Evolutionary conservation across 2,113 vertebrate genomes (phyloP).

Genomic region (Galemys pyrenaicus): DNA sequence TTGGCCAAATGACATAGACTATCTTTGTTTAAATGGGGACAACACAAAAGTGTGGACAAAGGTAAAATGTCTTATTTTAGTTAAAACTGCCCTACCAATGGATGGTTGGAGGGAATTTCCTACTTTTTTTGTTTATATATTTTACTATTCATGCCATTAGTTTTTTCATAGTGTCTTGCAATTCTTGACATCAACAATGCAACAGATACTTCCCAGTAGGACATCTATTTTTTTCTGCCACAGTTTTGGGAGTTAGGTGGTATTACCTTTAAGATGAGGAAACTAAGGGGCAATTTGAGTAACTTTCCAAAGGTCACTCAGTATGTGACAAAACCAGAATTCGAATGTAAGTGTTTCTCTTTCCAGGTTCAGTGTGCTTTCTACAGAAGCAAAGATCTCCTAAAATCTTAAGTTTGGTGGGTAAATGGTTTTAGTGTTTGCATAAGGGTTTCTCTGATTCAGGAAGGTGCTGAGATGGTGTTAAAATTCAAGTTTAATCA

Average conservation of each 20-base stretch:
- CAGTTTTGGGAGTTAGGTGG: not conserved
- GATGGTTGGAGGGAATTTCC: not conserved
- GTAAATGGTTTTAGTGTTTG: slow-evolving; percentile 57
- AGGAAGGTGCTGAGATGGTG: slow-evolving; percentile 64
- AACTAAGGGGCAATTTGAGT: not conserved
- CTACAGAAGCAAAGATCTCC: not conserved
- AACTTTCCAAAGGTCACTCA: not conserved
- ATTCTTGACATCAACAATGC: not conserved
- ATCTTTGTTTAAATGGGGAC: not conserved
- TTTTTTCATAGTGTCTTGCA: not conserved
- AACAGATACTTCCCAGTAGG: not conserved
- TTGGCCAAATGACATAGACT: not conserved
- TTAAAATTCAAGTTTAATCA: slow-evolving; percentile 71
- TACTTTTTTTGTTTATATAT: not conserved
- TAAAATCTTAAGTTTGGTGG: not conserved
- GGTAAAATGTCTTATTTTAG: not conserved
- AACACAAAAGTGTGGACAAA: not conserved
- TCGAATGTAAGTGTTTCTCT: not conserved
- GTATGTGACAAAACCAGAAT: not conserved
- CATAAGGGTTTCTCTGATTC: slow-evolving; percentile 59
- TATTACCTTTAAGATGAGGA: not conserved
- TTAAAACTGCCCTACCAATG: not conserved
- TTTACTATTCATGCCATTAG: not conserved
- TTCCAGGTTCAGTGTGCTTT: not conserved
- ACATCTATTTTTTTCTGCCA: not conserved